phyloP scores from a whole-genome alignment of 53 echinoderm and acorn worm species.

The Holothuria leucospilota region DNA sequence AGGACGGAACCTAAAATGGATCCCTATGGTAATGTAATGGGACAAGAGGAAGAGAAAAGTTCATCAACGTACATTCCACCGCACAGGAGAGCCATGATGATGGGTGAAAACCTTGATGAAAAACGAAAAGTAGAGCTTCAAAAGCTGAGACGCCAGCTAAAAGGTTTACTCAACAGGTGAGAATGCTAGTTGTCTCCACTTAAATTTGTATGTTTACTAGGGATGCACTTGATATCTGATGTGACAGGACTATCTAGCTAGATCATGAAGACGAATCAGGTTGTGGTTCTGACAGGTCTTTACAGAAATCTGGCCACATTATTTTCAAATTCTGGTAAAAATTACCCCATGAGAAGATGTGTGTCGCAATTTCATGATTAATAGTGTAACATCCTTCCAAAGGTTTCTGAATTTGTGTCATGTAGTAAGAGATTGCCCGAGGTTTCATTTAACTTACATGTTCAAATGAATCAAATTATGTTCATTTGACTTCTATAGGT shows the following conservation, averaged over 20 bases:
- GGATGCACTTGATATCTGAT: background rate
- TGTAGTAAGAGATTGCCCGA: too few relatives aligned
- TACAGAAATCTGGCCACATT: too few relatives aligned
- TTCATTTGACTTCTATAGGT: too few relatives aligned
- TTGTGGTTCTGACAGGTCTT: too few relatives aligned
- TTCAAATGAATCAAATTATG: too few relatives aligned
- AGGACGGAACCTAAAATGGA: conserved; percentile 69
- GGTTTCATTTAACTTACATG: too few relatives aligned
- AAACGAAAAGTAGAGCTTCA: conserved; percentile 79
- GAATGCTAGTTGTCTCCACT: background rate
- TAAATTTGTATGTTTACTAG: background rate
- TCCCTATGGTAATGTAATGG: conserved; percentile 76
- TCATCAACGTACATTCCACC: conserved; percentile 81
- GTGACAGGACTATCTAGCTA: too few relatives aligned
- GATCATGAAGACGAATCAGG: too few relatives aligned
- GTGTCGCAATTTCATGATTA: too few relatives aligned
- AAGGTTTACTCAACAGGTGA: conserved; percentile 93
- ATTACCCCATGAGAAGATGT: background rate
- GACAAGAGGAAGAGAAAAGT: conserved; percentile 21
- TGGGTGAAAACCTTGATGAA: conserved; percentile 66
- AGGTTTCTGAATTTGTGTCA: too few relatives aligned
- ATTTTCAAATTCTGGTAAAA: too few relatives aligned
- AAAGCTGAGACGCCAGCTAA: conserved; percentile 83
- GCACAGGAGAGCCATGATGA: conserved; percentile 93
- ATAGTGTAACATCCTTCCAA: too few relatives aligned